Evolutionary conservation across 2,888 invertebrate species (phyloP), one percentile per base, ranked within the genome.

Genomic region (Clistopyga incitator): DNA sequence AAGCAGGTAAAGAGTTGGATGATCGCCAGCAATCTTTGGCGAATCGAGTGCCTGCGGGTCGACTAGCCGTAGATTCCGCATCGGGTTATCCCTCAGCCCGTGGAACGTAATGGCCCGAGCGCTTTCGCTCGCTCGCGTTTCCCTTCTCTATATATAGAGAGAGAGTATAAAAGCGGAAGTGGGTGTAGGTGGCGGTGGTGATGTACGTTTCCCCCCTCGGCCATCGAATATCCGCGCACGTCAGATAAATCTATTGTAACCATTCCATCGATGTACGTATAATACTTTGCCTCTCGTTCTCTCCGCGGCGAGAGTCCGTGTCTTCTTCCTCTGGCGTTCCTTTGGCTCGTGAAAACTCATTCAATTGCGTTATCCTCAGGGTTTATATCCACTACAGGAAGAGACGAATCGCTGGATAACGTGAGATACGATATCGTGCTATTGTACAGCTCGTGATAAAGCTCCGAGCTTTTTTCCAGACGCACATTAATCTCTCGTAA

Each of bases 31-130:
- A 56, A 70, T 64, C 68, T 74, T 59, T 72, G 54, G 34, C 18
- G 78, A 84, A 71, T 81, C 67, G 72, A 84, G 47, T 64, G 78
- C 78, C 72, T 23, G 52, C 67, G 56, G 67, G 50, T 54, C 81
- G 64, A 75, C 78, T 71, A 84, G 78, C 75, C 86, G 84, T 85
- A 86, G 84, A 87, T 86, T 87, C 85, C 84, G 84, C 86, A 88
- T 88, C 82, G 82, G 82, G 84, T 88, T 88, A 85, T 85, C 72
- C 64, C 64, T 83, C 84, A 86, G 85, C 15, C 70, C 74, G 74
- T 25, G 79, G 78, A 79, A 68, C 75, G 76, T 71, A 84, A 84
- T 79, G 82, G 76, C 67, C 56, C 79, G 79, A 68, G 71, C 52
- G 70, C 59, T 79, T 82, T 79, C 82, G 71, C 82, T 79, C 70